These are phyloP conservation scores for Pygocentrus nattereri DNA, from an alignment of 2,797 vertebrate species.

Conservation along the genomic window DNA sequence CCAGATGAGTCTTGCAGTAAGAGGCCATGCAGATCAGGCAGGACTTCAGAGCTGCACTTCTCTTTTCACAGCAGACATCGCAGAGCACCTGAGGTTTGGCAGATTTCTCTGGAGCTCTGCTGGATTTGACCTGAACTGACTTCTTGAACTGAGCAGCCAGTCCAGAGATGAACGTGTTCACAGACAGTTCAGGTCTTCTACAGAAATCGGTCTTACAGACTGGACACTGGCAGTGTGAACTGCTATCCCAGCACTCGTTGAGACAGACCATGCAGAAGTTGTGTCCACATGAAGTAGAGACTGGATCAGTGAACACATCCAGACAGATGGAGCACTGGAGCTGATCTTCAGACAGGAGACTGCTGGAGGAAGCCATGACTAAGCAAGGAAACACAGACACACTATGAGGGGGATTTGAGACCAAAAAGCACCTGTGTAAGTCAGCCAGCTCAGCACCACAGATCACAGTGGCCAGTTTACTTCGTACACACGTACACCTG, in stretches of 20 bases:
- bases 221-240: background rate
- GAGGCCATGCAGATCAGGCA: conserved; percentile 69
- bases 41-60: conserved; percentile 62
- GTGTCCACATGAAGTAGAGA: conserved; percentile 47
- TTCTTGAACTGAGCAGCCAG: background rate
- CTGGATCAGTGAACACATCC: too few relatives aligned
- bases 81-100: conserved; percentile 55
- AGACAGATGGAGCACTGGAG: too few relatives aligned
- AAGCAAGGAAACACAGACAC: too few relatives aligned
- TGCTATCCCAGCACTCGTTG: conserved; percentile 34
- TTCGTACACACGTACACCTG: too few relatives aligned
- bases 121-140: background rate
- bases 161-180: conserved; percentile 25
- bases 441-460: too few relatives aligned
- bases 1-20: conserved; percentile 66
- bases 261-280: conserved; percentile 51
- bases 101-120: background rate
- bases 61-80: conserved; percentile 46
- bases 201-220: conserved; percentile 20
- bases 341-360: too few relatives aligned
- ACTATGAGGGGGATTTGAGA: too few relatives aligned
- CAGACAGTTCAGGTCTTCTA: conserved; percentile 26
- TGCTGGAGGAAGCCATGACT: too few relatives aligned
- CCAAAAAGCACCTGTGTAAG: too few relatives aligned
- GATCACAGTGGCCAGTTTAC: too few relatives aligned